Base-by-base conservation (phyloP, 2,797 vertebrate species). In the Numenius phaeopus region DNA sequence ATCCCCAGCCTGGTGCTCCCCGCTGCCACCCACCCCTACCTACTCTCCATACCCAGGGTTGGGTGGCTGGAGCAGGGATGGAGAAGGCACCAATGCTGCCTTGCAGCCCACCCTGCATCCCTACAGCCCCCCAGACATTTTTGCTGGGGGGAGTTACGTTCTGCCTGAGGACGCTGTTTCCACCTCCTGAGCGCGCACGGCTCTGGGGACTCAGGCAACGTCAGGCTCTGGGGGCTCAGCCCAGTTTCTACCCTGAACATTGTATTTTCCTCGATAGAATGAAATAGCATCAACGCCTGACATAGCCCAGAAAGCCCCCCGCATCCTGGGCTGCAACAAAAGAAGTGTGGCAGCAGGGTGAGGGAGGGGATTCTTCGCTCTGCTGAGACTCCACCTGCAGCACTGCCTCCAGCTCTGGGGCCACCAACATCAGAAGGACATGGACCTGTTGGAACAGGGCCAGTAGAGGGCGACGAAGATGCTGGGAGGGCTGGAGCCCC, bases 201-300 rank as follows among this genome's bases (percentile, higher is more conserved):
- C 61, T 50, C 83, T 15, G 58, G 1, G 1, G 16, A 27, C 26
- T 78, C 11, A 19, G 26, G 12, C 3, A 1, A 32, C 1, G 1
- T 14, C 58, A 71, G 52, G n/a, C 61, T 50, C 83, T 15, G 58
- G 1, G 1, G 16, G 32, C 26, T 14, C 58, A 71, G 85, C 29
- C 78, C 71, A 47, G 47, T 40, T 70, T 42, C 39, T 39, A n/a
- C 6, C 13, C 44, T 5, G 24, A 11, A 58, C 44, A 39, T 20
- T 10, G 0, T 10, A 23, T 18, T 42, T 55, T 32, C 76, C 27
- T 19, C 5, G 40, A 32, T 1, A 42, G 50, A 49, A 34, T 1
- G 21, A 26, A 78, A 70, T 1, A 4, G 7, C n/a, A 26, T 5
- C 19, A 44, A 37, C 14, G 32, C 11, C 32, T 5, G 37, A 34